Percentiles rank a stretch among this genome's conserved stretches.
Conservation (phyloP, 2,888 invertebrate genomes). For the Myopa testacea region DNA sequence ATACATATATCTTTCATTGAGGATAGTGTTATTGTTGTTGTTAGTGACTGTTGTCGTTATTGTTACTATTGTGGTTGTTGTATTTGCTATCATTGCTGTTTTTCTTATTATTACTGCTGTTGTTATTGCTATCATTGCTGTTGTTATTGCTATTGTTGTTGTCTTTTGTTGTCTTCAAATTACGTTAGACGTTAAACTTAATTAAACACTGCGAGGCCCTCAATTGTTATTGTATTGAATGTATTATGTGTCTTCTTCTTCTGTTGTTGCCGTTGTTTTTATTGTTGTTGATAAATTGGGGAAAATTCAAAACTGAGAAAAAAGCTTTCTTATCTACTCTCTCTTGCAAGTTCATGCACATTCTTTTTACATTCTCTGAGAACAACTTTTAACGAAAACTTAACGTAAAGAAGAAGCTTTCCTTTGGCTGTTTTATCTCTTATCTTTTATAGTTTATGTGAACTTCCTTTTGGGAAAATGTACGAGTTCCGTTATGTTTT, state of each 20-base stretch:
- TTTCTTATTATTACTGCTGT: too few species aligned
- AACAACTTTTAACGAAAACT: too few species aligned
- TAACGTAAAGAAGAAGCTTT: too few species aligned
- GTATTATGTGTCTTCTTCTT: background rate
- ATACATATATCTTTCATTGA: background rate
- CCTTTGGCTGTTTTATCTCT: too few species aligned
- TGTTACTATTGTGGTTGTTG: conserved; percentile 9
- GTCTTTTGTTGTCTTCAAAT: conserved; percentile 3
- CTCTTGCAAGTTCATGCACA: too few species aligned
- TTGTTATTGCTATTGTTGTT: too few species aligned
- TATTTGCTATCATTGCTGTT: background rate
- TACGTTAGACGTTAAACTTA: conserved; percentile 18
- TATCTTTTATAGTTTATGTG: too few species aligned
- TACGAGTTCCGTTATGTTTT: too few species aligned
- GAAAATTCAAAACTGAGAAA: background rate
- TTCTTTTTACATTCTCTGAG: too few species aligned
- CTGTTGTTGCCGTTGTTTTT: conserved; percentile 12
- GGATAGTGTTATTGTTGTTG: background rate
- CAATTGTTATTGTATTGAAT: conserved; percentile 30
- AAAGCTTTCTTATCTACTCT: too few species aligned
- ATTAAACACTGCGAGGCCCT: conserved; percentile 17
- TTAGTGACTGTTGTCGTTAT: conserved; percentile 1
- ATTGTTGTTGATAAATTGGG: background rate
- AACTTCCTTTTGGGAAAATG: too few species aligned
- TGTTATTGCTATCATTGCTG: too few species aligned